Conservation (phyloP, 2,888 invertebrate genomes). For the Endomychus coccineus region DNA sequence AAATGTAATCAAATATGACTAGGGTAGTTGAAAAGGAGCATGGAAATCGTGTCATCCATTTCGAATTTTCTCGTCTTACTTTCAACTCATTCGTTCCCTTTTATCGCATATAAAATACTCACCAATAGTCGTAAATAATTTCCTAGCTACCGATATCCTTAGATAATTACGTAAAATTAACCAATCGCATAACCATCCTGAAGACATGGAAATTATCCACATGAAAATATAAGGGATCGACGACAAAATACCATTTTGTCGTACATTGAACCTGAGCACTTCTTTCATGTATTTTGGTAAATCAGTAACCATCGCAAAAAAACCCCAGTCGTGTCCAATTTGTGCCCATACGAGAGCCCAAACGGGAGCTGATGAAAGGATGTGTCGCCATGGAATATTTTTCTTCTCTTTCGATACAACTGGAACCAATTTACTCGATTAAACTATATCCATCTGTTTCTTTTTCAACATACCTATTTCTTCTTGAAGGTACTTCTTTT, state of each 20-base stretch:
- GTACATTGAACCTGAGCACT: constrained; percentile 58
- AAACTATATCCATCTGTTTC: not conserved
- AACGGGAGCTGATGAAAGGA: constrained; percentile 60
- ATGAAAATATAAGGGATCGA: constrained; percentile 59
- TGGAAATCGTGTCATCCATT: too few relatives aligned
- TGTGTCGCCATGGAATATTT: constrained; percentile 52
- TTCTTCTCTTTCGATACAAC: constrained; percentile 9
- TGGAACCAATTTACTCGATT: constrained; percentile 7
- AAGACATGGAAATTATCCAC: constrained; percentile 57
- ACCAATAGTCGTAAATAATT: constrained; percentile 63
- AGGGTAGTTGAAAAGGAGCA: too few relatives aligned
- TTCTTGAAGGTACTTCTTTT: constrained; percentile 55
- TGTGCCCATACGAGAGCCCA: constrained; percentile 71
- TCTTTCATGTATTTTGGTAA: constrained; percentile 65
- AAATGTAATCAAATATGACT: too few relatives aligned
- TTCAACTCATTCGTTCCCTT: too few relatives aligned
- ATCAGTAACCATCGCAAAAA: constrained; percentile 63
- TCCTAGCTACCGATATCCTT: constrained; percentile 51
- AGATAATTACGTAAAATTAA: constrained; percentile 54
- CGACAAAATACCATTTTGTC: constrained; percentile 55
- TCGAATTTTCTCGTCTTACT: too few relatives aligned
- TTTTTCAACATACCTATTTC: constrained; percentile 47
- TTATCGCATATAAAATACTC: too few relatives aligned
- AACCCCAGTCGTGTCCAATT: constrained; percentile 62
- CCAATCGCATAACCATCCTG: constrained; percentile 63